Conservation (phyloP, 2,888 invertebrate species). For the Adela reaumurella region DNA sequence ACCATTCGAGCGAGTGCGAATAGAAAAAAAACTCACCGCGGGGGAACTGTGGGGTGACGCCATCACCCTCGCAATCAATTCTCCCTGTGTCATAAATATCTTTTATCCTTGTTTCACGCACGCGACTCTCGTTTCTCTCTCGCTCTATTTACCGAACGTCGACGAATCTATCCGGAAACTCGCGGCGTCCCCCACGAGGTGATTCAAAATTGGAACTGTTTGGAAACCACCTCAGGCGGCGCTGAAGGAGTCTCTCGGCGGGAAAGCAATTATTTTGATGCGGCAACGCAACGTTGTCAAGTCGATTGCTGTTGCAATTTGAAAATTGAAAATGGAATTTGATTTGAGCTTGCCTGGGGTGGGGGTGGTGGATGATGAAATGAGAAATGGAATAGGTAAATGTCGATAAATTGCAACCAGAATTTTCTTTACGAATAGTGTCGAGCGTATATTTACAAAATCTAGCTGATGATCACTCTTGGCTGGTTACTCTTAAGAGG, state of each 20-base stretch:
- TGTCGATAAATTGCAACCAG: too few species aligned
- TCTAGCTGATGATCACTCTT: too few species aligned
- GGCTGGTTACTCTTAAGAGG: too few species aligned
- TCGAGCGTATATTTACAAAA: too few species aligned
- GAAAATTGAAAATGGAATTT: too few species aligned
- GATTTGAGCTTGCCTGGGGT: too few species aligned
- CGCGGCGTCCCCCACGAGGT: not conserved
- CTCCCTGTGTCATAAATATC: conserved; percentile 33
- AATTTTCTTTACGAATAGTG: too few species aligned
- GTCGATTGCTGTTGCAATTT: too few species aligned
- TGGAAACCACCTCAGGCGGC: not conserved
- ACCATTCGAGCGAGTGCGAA: conserved; percentile 15
- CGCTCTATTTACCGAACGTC: conserved; percentile 17
- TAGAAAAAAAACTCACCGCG: conserved; percentile 15
- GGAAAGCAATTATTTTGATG: too few species aligned
- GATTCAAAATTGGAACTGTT: not conserved
- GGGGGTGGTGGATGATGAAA: too few species aligned
- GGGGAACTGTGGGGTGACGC: conserved; percentile 28
- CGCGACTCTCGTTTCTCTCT: conserved; percentile 15
- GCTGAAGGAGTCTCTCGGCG: not conserved
- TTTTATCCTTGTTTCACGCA: conserved; percentile 21
- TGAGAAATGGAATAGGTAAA: too few species aligned
- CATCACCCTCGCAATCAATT: conserved; percentile 48
- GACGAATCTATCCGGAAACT: not conserved
- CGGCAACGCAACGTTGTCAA: too few species aligned